Evolutionary conservation across 2,888 invertebrate species (phyloP).

Genomic region (Prenolepis imparis): DNA sequence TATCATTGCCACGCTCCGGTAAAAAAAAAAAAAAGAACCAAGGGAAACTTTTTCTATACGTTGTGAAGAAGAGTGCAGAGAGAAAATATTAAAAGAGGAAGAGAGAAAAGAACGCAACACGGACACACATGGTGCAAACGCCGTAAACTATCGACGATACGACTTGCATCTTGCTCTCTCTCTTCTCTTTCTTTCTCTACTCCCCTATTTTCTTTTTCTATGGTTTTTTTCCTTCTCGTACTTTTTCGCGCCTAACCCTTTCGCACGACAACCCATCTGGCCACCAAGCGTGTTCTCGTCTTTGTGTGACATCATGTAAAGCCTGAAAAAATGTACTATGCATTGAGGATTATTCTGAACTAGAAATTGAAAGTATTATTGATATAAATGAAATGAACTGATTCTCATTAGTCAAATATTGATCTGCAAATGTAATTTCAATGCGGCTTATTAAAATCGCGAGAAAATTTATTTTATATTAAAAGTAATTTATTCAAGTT

Average conservation of each 20-base stretch:
- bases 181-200: constrained; percentile 43
- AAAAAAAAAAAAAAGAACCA: constrained; percentile 53
- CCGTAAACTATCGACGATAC: constrained; percentile 81
- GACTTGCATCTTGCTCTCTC: constrained; percentile 68
- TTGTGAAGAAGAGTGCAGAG: constrained; percentile 18
- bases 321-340: neutral
- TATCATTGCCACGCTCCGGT: constrained; percentile 75
- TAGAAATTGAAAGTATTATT: neutral
- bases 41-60: constrained; percentile 57
- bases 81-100: constrained; percentile 29
- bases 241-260: constrained; percentile 65
- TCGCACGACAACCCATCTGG: constrained; percentile 65
- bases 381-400: too few relatives aligned
- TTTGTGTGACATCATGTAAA: constrained; percentile 10
- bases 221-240: constrained; percentile 29
- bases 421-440: too few relatives aligned
- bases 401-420: too few relatives aligned
- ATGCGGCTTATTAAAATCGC: too few relatives aligned
- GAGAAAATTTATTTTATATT: neutral
- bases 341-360: neutral
- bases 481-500: neutral
- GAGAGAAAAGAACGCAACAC: constrained; percentile 49
- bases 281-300: constrained; percentile 57
- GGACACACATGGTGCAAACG: constrained; percentile 81
- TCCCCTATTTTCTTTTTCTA: constrained; percentile 43